Percentiles rank a stretch among this genome's conserved stretches.
Conservation (phyloP, 2,113 vertebrate species). For the Neogobius melanostomus region DNA sequence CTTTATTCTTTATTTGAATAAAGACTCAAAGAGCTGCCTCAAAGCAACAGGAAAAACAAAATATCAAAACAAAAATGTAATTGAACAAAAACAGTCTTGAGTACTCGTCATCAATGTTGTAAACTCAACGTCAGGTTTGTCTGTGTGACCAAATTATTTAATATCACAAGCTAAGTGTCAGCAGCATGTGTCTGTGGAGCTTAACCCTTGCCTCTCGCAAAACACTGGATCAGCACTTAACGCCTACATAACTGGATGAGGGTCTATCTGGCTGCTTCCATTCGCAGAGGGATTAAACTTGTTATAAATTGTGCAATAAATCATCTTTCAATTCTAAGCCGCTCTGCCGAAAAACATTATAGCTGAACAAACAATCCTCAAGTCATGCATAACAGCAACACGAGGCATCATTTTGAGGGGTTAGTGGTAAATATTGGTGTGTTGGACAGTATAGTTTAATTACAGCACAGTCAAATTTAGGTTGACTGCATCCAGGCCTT, state of each 20-base stretch:
- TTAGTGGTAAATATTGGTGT: neutral
- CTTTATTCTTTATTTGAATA: too few species aligned
- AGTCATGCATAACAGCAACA: neutral
- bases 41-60: too few species aligned
- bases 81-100: too few species aligned
- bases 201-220: neutral
- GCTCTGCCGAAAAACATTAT: slow-evolving; percentile 3
- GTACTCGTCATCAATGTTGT: too few species aligned
- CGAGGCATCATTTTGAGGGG: neutral
- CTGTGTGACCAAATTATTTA: neutral
- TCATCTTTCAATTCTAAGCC: slow-evolving; percentile 20
- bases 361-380: slow-evolving; percentile 47
- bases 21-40: too few species aligned
- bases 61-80: too few species aligned
- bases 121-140: slow-evolving; percentile 3
- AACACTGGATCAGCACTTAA: slow-evolving; percentile 12
- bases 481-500: neutral
- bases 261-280: slow-evolving; percentile 26
- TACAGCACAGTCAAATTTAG: neutral
- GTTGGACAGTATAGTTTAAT: too few species aligned
- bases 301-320: slow-evolving; percentile 22
- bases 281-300: slow-evolving; percentile 28
- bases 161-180: slow-evolving; percentile 6
- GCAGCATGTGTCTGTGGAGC: neutral
- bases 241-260: slow-evolving; percentile 6